phyloP scores from a whole-genome alignment of 2,888 invertebrate genomes.

The Macrophya annulata region DNA sequence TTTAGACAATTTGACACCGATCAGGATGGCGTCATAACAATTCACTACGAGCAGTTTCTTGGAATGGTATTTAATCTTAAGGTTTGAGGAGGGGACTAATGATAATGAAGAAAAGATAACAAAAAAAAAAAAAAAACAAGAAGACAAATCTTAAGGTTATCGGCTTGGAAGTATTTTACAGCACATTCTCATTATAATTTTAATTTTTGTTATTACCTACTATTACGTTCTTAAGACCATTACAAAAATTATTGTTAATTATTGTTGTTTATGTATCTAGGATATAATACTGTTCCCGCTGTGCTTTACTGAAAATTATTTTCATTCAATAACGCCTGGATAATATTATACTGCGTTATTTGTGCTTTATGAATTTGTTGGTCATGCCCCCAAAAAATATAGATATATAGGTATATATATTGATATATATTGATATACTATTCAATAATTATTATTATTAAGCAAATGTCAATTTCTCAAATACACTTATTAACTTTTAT shows the following conservation, averaged over 20 bases:
- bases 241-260: slow-evolving; percentile 40
- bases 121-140: neutral
- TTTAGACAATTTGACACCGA: slow-evolving; percentile 95
- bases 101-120: slow-evolving; percentile 17
- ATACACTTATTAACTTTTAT: slow-evolving; percentile 27
- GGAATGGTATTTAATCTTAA: slow-evolving; percentile 93
- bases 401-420: neutral
- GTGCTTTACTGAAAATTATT: neutral
- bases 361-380: slow-evolving; percentile 17
- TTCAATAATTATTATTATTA: slow-evolving; percentile 28
- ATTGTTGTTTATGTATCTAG: slow-evolving; percentile 25
- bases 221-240: slow-evolving; percentile 40
- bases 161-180: slow-evolving; percentile 39
- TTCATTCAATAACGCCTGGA: neutral
- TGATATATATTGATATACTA: neutral
- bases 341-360: slow-evolving; percentile 4
- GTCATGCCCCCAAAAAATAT: slow-evolving; percentile 11
- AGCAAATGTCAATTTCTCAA: slow-evolving; percentile 19
- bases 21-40: slow-evolving; percentile 96
- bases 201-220: slow-evolving; percentile 45
- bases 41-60: slow-evolving; percentile 97
- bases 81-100: slow-evolving; percentile 79
- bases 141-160: slow-evolving; percentile 25
- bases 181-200: slow-evolving; percentile 52
- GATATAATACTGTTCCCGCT: slow-evolving; percentile 9